These are phyloP conservation scores for Crotalus tigris DNA, from an alignment of 2,113 vertebrate species.

Conservation along the genomic window DNA sequence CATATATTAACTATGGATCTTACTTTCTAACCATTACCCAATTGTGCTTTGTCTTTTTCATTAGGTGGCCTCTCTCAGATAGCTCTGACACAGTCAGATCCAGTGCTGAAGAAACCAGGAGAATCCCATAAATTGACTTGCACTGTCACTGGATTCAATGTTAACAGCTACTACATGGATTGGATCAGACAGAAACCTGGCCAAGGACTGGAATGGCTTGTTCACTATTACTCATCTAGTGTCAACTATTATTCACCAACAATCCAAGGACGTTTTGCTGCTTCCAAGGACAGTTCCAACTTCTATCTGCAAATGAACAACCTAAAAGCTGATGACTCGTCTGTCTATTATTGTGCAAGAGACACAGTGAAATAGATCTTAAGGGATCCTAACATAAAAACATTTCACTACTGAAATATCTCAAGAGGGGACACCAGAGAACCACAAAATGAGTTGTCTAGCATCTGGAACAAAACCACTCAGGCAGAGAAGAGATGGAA, in stretches of 20 bases:
- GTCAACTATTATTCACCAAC: rapidly evolving
- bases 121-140: not conserved
- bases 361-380: not conserved
- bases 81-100: not conserved
- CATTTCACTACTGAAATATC: not conserved
- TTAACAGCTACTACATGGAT: rapidly evolving
- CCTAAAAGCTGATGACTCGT: not conserved
- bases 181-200: not conserved
- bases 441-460: not conserved
- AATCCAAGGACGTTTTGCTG: not conserved
- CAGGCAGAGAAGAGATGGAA: not conserved
- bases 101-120: not conserved
- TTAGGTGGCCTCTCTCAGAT: not conserved
- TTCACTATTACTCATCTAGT: not conserved
- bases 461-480: not conserved
- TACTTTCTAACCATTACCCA: not conserved
- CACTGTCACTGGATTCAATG: rapidly evolving
- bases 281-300: not conserved
- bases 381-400: not conserved
- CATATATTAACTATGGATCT: not conserved
- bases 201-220: not conserved
- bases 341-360: not conserved
- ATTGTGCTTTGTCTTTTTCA: rapidly evolving
- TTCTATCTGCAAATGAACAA: not conserved
- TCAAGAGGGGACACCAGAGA: not conserved